Evolutionary conservation across 2,113 vertebrate genomes (phyloP).

Genomic region (Gambusia affinis): DNA sequence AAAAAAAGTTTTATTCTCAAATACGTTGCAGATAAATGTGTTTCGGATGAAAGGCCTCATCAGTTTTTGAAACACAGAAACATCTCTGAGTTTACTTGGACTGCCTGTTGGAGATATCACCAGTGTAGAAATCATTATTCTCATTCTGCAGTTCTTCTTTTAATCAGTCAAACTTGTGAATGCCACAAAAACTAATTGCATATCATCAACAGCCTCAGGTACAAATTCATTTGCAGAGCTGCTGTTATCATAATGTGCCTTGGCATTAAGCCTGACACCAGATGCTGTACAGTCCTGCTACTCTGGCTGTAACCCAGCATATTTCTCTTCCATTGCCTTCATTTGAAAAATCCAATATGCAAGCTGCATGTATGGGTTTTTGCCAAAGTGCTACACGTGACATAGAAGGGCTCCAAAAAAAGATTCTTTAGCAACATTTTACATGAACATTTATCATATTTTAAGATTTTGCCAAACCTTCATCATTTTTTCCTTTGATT

Average conservation of each 20-base stretch:
- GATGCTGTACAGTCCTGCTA: background rate
- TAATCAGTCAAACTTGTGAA: background rate
- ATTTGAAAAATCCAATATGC: background rate
- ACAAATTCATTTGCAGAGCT: background rate
- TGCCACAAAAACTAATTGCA: background rate
- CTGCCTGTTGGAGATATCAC: background rate
- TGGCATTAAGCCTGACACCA: background rate
- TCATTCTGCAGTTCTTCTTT: background rate
- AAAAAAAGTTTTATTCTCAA: background rate
- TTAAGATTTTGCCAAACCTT: background rate
- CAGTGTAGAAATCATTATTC: background rate
- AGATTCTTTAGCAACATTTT: too few relatives aligned
- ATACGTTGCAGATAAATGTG: too few relatives aligned
- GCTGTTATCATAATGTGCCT: background rate
- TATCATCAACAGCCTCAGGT: background rate
- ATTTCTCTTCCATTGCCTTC: background rate
- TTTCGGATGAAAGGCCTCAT: too few relatives aligned
- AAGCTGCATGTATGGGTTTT: background rate
- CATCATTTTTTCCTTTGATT: background rate
- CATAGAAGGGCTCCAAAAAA: background rate
- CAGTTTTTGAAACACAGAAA: background rate
- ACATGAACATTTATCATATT: too few relatives aligned
- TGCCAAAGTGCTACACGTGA: background rate
- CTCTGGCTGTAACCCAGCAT: background rate
- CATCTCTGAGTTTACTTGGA: background rate